Conservation (phyloP, 2,888 invertebrate genomes). For the Seira musarum region DNA sequence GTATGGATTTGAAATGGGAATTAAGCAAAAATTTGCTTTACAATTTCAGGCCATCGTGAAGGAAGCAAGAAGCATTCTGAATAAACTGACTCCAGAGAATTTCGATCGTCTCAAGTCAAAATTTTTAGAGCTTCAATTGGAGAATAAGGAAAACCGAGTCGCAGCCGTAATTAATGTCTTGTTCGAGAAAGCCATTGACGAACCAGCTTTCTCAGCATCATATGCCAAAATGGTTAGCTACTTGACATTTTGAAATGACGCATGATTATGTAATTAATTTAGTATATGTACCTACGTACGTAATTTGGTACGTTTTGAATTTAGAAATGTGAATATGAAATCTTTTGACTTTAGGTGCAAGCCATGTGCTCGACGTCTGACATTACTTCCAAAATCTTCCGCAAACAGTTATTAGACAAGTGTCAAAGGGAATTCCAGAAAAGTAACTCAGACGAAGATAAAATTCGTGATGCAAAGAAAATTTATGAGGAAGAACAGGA, state of each 20-base stretch:
- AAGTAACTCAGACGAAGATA: conserved; percentile 81
- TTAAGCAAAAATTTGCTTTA: conserved; percentile 7
- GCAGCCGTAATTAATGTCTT: conserved; percentile 90
- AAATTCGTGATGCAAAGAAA: conserved; percentile 75
- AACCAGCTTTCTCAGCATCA: conserved; percentile 92
- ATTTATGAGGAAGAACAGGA: conserved; percentile 77
- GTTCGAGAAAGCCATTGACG: conserved; percentile 96
- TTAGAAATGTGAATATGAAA: no score
- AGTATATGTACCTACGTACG: no score
- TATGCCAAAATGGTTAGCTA: conserved; percentile 84
- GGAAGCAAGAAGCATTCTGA: conserved; percentile 83
- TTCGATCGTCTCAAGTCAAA: conserved; percentile 82
- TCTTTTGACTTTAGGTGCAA: conserved; percentile 52
- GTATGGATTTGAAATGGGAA: no score
- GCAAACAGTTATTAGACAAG: conserved; percentile 84
- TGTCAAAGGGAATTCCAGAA: conserved; percentile 94
- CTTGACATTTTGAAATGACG: neutral
- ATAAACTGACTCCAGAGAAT: conserved; percentile 96
- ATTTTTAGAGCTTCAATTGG: conserved; percentile 65
- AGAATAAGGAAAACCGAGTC: conserved; percentile 72
- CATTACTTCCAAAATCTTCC: conserved; percentile 76
- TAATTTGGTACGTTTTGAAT: no score
- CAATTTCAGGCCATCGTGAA: conserved; percentile 63
- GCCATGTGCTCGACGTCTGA: conserved; percentile 62
- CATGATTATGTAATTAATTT: neutral